phyloP scores from a whole-genome alignment of 2,113 vertebrate species.

The Eurystomus gularis region DNA sequence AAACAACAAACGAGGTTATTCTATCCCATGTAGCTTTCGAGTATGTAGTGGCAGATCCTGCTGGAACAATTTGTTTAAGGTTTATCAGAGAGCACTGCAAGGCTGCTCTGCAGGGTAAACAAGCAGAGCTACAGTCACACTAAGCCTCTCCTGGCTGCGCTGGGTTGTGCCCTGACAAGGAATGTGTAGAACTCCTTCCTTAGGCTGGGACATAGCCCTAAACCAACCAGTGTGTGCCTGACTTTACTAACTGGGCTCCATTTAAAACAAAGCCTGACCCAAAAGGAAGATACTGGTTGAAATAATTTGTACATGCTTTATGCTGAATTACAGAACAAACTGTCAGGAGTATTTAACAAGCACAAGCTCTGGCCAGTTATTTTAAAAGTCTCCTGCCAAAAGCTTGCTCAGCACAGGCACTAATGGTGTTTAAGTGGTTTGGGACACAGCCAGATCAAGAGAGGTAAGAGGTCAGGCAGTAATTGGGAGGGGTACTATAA shows the following conservation, averaged over 20 bases:
- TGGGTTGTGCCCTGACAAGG: not conserved
- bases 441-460: not conserved
- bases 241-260: not conserved
- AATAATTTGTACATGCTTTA: not conserved
- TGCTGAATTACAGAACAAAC: not conserved
- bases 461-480: constrained; percentile 36
- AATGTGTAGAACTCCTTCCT: not conserved
- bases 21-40: not conserved
- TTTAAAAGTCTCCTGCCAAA: constrained; percentile 13
- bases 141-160: not conserved
- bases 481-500: not conserved
- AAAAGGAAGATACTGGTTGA: not conserved
- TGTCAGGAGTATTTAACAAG: constrained; percentile 22
- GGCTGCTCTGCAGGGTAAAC: not conserved
- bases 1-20: not conserved
- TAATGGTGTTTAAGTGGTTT: constrained; percentile 34
- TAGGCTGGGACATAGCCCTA: not conserved
- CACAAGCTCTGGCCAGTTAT: not conserved
- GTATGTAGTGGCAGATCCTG: not conserved
- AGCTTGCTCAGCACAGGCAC: constrained; percentile 42
- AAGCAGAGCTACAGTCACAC: not conserved
- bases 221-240: not conserved
- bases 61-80: not conserved
- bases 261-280: not conserved
- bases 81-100: not conserved